Conservation (phyloP, 2,113 vertebrate genomes). For the Isichthys henryi region DNA sequence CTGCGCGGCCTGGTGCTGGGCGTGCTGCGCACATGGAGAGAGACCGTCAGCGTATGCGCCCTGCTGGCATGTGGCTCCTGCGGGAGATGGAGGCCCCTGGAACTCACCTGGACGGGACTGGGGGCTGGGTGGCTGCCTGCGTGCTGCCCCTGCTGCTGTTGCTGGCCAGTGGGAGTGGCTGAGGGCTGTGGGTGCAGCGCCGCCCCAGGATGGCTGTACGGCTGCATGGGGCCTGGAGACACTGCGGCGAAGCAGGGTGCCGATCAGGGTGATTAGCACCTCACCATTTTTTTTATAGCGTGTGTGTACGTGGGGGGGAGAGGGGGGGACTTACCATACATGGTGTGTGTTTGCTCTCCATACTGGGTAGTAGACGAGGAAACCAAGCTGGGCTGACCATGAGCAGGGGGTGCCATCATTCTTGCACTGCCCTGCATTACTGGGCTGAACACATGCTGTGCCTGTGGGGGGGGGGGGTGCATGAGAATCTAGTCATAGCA, state of each 20-base stretch:
- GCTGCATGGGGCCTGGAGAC: conserved; percentile 89
- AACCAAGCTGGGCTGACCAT: conserved; percentile 83
- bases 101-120: conserved; percentile 83
- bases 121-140: conserved; percentile 88
- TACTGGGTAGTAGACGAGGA: conserved; percentile 90
- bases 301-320: conserved; percentile 29
- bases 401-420: conserved; percentile 87
- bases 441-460: conserved; percentile 91
- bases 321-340: conserved; percentile 83
- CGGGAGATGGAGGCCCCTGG: neutral
- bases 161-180: conserved; percentile 92
- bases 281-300: conserved; percentile 40
- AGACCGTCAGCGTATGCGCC: neutral
- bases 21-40: conserved; percentile 59
- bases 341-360: conserved; percentile 94
- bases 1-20: conserved; percentile 85
- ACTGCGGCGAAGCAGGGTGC: conserved; percentile 55
- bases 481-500: neutral
- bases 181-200: conserved; percentile 92
- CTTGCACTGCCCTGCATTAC: conserved; percentile 87
- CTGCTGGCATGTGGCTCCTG: neutral
- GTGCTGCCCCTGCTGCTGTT: conserved; percentile 78
- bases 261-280: neutral
- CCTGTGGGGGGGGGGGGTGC: conserved; percentile 54
- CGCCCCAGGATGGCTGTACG: conserved; percentile 85